Conservation (phyloP, 2,797 vertebrate genomes). For the Phoeniculus purpureus region DNA sequence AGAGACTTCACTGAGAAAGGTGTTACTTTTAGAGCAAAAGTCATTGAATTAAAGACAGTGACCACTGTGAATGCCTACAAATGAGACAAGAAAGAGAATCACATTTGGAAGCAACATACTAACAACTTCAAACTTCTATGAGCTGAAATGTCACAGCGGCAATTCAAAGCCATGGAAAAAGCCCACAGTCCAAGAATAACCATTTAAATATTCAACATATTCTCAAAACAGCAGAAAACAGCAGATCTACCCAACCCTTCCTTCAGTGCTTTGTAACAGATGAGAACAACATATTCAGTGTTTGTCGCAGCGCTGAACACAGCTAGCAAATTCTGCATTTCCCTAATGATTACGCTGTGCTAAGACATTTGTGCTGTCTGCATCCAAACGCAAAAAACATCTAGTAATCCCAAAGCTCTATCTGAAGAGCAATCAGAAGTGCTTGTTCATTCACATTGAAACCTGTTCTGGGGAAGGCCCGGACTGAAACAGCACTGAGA, state of each 20-base stretch:
- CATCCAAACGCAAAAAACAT: background rate
- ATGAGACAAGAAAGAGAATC: background rate
- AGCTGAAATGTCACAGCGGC: background rate
- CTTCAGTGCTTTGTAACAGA: background rate
- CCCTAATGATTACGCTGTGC: background rate
- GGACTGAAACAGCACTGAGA: background rate
- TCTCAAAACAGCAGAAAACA: background rate
- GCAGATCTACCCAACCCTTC: background rate
- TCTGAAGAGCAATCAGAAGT: background rate
- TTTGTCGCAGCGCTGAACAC: background rate
- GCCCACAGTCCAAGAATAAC: background rate
- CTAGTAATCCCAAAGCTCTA: background rate
- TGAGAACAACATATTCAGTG: background rate
- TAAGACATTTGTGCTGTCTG: background rate
- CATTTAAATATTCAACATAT: background rate
- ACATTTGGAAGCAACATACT: background rate
- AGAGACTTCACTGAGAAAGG: constrained; percentile 93
- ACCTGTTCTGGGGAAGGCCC: background rate
- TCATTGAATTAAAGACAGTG: constrained; percentile 95
- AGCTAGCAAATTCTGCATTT: background rate
- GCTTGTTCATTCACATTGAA: background rate
- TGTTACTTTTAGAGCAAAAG: constrained; percentile 94
- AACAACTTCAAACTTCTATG: background rate
- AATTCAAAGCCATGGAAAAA: background rate
- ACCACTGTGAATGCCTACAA: constrained; percentile 93